These are phyloP conservation scores for Drosophila koepferae DNA, from an alignment of 2,888 invertebrate genomes.

Conservation along the genomic window DNA sequence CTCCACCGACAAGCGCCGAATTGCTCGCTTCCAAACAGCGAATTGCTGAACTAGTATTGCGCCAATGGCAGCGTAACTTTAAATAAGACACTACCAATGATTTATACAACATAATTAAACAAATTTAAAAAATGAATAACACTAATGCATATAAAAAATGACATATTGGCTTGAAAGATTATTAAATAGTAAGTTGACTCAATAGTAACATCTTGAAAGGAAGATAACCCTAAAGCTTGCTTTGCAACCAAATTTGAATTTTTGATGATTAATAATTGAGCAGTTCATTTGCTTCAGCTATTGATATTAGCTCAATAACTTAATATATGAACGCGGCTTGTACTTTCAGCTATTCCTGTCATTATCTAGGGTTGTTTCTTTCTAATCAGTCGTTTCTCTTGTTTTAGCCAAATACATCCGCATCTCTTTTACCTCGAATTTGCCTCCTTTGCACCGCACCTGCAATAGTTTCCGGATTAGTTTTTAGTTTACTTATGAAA, in stretches of 20 bases:
- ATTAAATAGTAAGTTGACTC: neutral
- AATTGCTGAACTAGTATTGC: conserved; percentile 73
- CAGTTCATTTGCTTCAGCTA: neutral
- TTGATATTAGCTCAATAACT: neutral
- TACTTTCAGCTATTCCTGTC: too few relatives aligned
- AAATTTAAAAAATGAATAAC: neutral
- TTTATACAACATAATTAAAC: neutral
- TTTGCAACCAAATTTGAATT: too few relatives aligned
- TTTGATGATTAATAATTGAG: too few relatives aligned
- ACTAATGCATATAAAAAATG: too few relatives aligned
- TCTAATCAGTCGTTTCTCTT: too few relatives aligned
- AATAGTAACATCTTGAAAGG: neutral
- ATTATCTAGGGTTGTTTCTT: too few relatives aligned
- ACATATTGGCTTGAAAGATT: neutral
- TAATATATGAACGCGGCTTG: neutral
- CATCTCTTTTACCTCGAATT: too few relatives aligned
- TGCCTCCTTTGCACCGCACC: too few relatives aligned
- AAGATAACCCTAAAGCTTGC: too few relatives aligned
- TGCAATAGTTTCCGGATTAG: too few relatives aligned
- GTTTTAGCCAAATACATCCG: too few relatives aligned
- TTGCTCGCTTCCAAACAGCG: conserved; percentile 80
- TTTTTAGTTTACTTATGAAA: too few relatives aligned
- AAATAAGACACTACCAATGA: neutral
- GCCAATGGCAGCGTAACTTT: conserved; percentile 75
- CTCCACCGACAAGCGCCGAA: conserved; percentile 67